A percentile compares a stretch with the other conserved stretches of the same genome.
Evolutionary conservation across 2,113 vertebrate genomes (phyloP).

Genomic region (Crotalus helleri): DNA sequence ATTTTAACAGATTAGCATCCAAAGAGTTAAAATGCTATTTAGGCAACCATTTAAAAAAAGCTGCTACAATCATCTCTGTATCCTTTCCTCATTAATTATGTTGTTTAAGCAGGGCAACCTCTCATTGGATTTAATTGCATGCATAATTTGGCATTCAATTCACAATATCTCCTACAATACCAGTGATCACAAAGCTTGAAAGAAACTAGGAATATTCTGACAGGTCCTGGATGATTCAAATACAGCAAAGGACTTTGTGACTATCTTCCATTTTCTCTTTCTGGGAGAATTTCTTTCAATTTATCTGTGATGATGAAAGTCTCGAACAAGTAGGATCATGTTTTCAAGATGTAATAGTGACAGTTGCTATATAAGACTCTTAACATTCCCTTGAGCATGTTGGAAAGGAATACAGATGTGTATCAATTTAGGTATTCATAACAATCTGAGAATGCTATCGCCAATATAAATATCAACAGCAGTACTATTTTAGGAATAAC

Average conservation of each 20-base stretch:
- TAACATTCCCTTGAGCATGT: neutral
- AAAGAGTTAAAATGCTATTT: conserved; percentile 50
- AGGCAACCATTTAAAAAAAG: conserved; percentile 23
- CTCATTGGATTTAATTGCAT: conserved; percentile 63
- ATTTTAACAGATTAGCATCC: neutral
- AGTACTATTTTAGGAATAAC: neutral
- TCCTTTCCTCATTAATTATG: conserved; percentile 47
- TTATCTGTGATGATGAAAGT: neutral
- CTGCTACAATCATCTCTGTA: conserved; percentile 10
- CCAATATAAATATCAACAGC: neutral
- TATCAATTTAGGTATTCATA: neutral
- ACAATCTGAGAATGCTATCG: neutral
- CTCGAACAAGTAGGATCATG: neutral
- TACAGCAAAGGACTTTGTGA: neutral
- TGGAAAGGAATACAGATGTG: neutral
- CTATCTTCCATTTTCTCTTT: neutral
- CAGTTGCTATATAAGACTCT: neutral
- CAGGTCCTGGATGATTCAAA: neutral
- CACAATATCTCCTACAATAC: conserved; percentile 44
- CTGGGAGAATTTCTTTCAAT: neutral
- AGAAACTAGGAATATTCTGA: neutral
- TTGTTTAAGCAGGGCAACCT: conserved; percentile 59
- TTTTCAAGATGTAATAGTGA: neutral
- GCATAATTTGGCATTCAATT: conserved; percentile 56
- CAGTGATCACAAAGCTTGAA: conserved; percentile 1